Evolutionary conservation across 1,140 invertebrate genomes (phyloP).

Genomic region (Holotrichia oblita): DNA sequence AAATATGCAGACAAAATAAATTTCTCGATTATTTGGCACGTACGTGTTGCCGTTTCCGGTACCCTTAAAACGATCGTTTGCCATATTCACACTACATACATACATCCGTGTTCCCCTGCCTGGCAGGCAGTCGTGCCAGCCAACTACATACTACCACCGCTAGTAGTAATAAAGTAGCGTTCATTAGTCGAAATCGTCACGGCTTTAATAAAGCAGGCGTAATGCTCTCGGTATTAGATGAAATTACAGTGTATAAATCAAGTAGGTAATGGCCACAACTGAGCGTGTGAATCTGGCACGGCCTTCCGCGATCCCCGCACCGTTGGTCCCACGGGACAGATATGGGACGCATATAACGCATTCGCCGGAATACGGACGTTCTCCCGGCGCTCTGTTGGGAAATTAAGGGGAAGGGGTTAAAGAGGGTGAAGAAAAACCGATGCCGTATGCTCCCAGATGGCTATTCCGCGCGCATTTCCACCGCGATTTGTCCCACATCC

Average conservation of each 20-base stretch:
- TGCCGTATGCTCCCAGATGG: not conserved
- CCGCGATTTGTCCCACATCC: too few species aligned
- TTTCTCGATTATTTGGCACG: too few species aligned
- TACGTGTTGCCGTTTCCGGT: not conserved
- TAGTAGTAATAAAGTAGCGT: constrained; percentile 23
- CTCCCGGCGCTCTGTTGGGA: not conserved
- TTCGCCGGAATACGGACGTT: not conserved
- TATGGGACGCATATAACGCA: constrained; percentile 24
- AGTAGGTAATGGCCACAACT: constrained; percentile 14
- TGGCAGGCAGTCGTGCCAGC: not conserved
- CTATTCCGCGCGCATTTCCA: too few species aligned
- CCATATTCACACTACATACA: not conserved
- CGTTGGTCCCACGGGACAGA: constrained; percentile 10
- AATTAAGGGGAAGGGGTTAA: constrained; percentile 18
- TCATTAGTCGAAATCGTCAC: constrained; percentile 33
- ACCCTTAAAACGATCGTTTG: not conserved
- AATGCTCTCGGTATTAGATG: constrained; percentile 35
- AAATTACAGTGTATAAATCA: constrained; percentile 30
- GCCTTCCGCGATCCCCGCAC: constrained; percentile 1
- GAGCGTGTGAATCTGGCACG: constrained; percentile 32
- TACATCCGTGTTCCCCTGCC: not conserved
- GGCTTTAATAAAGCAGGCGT: constrained; percentile 33
- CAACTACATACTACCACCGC: not conserved
- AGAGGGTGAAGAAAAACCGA: constrained; percentile 21
- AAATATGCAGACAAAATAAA: too few species aligned